Base-by-base conservation (phyloP, 2,113 vertebrate genomes). In the Misgurnus mizolepis region DNA sequence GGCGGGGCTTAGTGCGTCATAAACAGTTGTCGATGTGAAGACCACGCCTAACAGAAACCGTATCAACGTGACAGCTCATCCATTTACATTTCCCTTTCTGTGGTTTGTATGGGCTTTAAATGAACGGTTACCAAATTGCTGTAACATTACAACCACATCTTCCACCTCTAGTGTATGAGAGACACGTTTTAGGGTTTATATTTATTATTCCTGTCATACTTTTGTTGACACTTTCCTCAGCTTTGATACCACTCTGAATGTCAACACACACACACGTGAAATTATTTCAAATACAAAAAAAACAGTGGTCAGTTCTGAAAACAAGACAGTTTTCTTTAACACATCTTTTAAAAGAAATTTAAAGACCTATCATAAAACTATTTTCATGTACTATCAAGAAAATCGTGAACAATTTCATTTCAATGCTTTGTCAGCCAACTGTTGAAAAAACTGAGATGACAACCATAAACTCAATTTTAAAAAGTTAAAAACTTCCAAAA, bases 11-110 rank as follows among this genome's bases (percentile, higher is more conserved):
- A 14, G 10, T n/a, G 61, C 22, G 61, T 64, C 34, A 39, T 77
- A 47, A 67, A 77, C 40, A 67, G 74, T 67, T 82, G 81, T 82
- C 77, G 64, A 22, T 65, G 67, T 27, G 80, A 80, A 76, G 56
- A 79, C 72, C 71, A 66, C 77, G 8, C 83, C 80, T 15, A 77
- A 66, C 61, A 77, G 75, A 77, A 66, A 77, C 75, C 8, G 45
- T n/a, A 67, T 53, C 34, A 40, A 22, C 39, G 47, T 53, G 69
- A 71, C 50, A 71, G 69, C 34, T n/a, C 15, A 41, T 6, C 10
- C 9, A 27, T 45, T 49, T 47, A 50, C 72, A 47, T 27, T 10
- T 75, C 41, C 7, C 7, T 0, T 27, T 22, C 72, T 34, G 15
- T 34, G 17, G 41, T 75, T n/a, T 75, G 7, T 17, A 50, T 64